A percentile compares a stretch with the other conserved stretches of the same genome.
Conservation (phyloP, 1,140 invertebrate genomes). For the Leguminivora glycinivorella region DNA sequence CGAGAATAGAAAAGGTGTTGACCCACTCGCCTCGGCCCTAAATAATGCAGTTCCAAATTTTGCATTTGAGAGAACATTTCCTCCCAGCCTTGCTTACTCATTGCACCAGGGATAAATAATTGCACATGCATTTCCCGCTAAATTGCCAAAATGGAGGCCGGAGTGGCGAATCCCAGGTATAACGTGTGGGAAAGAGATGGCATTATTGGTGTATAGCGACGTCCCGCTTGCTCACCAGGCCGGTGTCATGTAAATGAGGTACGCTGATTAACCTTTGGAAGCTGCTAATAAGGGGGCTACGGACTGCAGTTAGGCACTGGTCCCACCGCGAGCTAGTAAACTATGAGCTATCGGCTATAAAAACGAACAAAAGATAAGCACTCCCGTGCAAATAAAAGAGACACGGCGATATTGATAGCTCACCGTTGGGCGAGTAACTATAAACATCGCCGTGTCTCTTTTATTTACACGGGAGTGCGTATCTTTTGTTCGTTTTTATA, state of each 20-base stretch:
- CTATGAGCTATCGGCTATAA: too few relatives aligned
- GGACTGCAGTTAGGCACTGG: too few relatives aligned
- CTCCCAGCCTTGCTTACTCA: not conserved
- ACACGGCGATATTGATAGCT: too few relatives aligned
- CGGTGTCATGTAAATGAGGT: not conserved
- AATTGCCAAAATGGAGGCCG: conserved; percentile 8
- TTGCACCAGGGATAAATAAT: conserved; percentile 11
- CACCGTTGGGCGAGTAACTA: too few relatives aligned
- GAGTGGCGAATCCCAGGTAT: not conserved
- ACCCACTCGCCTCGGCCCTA: not conserved
- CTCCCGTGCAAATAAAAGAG: too few relatives aligned
- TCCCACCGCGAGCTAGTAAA: too few relatives aligned
- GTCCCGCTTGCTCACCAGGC: too few relatives aligned
- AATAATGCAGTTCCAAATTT: not conserved
- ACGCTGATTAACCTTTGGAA: not conserved
- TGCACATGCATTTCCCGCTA: not conserved
- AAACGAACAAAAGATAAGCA: too few relatives aligned
- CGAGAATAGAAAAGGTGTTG: not conserved
- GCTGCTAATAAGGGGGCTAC: not conserved
- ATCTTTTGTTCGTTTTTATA: too few relatives aligned
- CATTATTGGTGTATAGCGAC: too few relatives aligned
- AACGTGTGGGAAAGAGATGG: not conserved
- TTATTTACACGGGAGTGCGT: too few relatives aligned
- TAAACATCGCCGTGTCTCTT: too few relatives aligned
- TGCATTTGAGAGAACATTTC: not conserved